Evolutionary conservation across 2,113 vertebrate genomes (phyloP).

Genomic region (Dascyllus trimaculatus): DNA sequence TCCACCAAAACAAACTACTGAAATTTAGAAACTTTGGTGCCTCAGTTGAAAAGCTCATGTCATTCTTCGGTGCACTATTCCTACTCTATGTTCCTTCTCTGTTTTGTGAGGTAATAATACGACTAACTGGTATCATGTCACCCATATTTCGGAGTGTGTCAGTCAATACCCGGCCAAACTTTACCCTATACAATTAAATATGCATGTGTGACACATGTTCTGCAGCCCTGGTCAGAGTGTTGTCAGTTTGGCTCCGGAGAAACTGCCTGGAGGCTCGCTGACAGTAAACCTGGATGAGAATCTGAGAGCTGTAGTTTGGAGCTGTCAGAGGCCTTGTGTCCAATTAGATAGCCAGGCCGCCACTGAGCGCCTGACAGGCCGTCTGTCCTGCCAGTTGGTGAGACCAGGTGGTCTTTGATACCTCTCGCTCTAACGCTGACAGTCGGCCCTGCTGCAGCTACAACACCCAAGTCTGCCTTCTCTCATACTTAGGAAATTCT

Average conservation of each 20-base stretch:
- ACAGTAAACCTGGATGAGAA: constrained; percentile 45
- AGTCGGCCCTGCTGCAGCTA: constrained; percentile 30
- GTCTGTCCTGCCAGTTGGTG: constrained; percentile 68
- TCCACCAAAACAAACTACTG: too few species aligned
- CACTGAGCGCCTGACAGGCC: constrained; percentile 62
- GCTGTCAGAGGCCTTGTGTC: constrained; percentile 71
- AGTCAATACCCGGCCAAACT: neutral
- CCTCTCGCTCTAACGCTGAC: constrained; percentile 58
- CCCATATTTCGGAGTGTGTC: neutral
- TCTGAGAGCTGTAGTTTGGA: constrained; percentile 53
- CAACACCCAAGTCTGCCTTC: neutral
- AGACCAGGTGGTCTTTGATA: constrained; percentile 76
- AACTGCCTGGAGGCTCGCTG: constrained; percentile 41
- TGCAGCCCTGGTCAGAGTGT: constrained; percentile 10
- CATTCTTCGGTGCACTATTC: neutral
- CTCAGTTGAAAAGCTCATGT: neutral
- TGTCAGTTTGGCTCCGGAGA: constrained; percentile 22
- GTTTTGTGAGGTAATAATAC: neutral
- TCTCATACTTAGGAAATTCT: constrained; percentile 20
- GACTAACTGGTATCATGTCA: neutral
- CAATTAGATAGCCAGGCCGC: constrained; percentile 69
- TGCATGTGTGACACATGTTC: constrained; percentile 23
- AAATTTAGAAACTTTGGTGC: too few species aligned
- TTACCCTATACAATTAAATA: neutral
- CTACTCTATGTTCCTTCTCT: accelerated